Percentiles rank a stretch among this genome's conserved stretches.
phyloP scores from a whole-genome alignment of 1,140 invertebrate species.

The Drosophila prosaltans region DNA sequence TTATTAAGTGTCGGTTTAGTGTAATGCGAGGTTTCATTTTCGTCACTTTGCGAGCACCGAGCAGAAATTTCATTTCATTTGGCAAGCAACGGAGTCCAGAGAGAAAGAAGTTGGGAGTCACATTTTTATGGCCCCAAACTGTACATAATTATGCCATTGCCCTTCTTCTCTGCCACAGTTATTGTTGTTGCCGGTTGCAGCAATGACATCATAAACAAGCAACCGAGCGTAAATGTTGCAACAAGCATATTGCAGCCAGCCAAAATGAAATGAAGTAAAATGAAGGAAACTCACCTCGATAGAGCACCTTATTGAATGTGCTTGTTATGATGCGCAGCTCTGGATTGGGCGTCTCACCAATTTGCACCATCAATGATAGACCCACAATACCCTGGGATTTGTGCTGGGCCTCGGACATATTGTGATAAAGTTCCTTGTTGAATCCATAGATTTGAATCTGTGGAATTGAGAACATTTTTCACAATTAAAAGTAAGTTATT shows the following conservation, averaged over 20 bases:
- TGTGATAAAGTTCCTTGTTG: conserved; percentile 98
- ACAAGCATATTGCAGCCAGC: neutral
- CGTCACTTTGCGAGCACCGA: conserved; percentile 68
- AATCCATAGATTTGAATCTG: conserved; percentile 98
- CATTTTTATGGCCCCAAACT: conserved; percentile 58
- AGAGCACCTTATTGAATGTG: conserved; percentile 92
- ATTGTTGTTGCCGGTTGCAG: conserved; percentile 33
- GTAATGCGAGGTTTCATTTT: conserved; percentile 82
- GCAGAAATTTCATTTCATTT: conserved; percentile 67
- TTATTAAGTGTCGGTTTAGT: conserved; percentile 82
- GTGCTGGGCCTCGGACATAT: conserved; percentile 97
- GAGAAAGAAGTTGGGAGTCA: conserved; percentile 30
- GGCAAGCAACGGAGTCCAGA: conserved; percentile 26
- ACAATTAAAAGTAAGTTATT: no score
- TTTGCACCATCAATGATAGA: conserved; percentile 96
- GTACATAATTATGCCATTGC: conserved; percentile 65
- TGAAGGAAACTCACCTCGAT: conserved; percentile 87
- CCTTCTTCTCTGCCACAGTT: conserved; percentile 28
- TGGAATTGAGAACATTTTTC: conserved; percentile 48
- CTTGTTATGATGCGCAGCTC: conserved; percentile 94
- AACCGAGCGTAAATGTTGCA: neutral
- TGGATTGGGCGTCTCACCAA: conserved; percentile 92
- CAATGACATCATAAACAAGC: conserved; percentile 74
- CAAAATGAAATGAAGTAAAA: conserved; percentile 24
- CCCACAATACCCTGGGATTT: conserved; percentile 96